These are phyloP conservation scores for Odontomachus brunneus DNA, from an alignment of 1,140 invertebrate species.

Conservation along the genomic window DNA sequence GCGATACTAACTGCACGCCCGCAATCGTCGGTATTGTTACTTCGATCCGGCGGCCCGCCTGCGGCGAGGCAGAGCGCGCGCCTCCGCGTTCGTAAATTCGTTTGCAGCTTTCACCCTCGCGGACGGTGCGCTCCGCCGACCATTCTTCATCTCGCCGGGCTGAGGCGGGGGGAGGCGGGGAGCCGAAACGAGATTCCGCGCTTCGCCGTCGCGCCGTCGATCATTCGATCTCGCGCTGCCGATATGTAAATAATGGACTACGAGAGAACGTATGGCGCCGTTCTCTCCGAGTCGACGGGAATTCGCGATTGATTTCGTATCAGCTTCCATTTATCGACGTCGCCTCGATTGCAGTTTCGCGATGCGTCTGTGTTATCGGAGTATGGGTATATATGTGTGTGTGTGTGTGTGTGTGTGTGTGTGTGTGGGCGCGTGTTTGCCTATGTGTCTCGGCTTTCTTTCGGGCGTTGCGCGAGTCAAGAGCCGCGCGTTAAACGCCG, in stretches of 20 bases:
- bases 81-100: constrained; percentile 38
- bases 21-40: constrained; percentile 43
- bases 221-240: constrained; percentile 53
- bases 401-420: too few relatives aligned
- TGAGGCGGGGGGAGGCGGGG: background rate
- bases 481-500: background rate
- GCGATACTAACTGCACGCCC: constrained; percentile 34
- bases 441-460: constrained; percentile 4
- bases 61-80: background rate
- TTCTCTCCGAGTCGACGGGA: constrained; percentile 45
- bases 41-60: constrained; percentile 5
- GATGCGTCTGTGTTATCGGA: constrained; percentile 40
- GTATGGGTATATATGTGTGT: too few relatives aligned
- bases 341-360: constrained; percentile 7
- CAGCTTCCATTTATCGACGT: constrained; percentile 48
- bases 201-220: constrained; percentile 48
- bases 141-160: constrained; percentile 31
- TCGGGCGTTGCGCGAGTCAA: background rate
- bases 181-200: constrained; percentile 48
- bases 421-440: too few relatives aligned
- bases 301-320: constrained; percentile 53
- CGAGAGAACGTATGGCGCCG: constrained; percentile 14
- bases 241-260: constrained; percentile 55
- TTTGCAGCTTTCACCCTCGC: constrained; percentile 51
- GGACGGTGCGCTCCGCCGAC: background rate